Evolutionary conservation across 2,113 vertebrate species (phyloP), one percentile per base, ranked within the genome.

Genomic region (Sterna hirundo): DNA sequence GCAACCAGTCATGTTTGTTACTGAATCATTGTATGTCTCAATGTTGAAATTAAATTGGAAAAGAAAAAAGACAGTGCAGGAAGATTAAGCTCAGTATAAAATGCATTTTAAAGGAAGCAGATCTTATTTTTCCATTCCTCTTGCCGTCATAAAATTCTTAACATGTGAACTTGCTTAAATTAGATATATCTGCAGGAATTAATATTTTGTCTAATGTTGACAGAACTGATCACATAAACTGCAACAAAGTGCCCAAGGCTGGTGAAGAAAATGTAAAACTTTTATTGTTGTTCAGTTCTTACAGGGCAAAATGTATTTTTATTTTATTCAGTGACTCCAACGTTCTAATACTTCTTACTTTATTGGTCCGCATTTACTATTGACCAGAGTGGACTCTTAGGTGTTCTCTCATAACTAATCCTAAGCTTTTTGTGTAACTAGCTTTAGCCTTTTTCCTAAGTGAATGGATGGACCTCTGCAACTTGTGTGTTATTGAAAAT

Each of bases 1-100:
- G 96, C 92, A 98, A 95, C 95, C 91, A 97, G 95, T 97, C 95
- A 96, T 97, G 72, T 97, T 98, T 97, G 96, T 94, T 97, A 92
- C 70, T 29, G 84, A 96, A 96, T 97, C 95, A 84, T 91, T 96
- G 95, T 92, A 78, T 90, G 92, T 96, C 92, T 91, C 91, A 95
- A 66, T 94, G 69, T 70, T 92, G 88, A 96, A 83, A 71, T 96
- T 83, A 91, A 96, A 97, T 93, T 96, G 90, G 70, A 89, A 95
- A 91, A 60, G 83, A 58, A 94, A 94, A 94, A 89, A 82, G 74
- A 75, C 34, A 70, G 40, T 62, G 15, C 47, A 81, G 62, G 81
- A 92, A 90, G 62, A 71, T 96, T 51, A 94, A 96, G 65, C 83
- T 93, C 57, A 79, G 68, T 65, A 80, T 90, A 55, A 95, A 97